These are phyloP conservation scores for Phyllopteryx taeniolatus DNA, from an alignment of 2,113 vertebrate genomes.

Conservation along the genomic window DNA sequence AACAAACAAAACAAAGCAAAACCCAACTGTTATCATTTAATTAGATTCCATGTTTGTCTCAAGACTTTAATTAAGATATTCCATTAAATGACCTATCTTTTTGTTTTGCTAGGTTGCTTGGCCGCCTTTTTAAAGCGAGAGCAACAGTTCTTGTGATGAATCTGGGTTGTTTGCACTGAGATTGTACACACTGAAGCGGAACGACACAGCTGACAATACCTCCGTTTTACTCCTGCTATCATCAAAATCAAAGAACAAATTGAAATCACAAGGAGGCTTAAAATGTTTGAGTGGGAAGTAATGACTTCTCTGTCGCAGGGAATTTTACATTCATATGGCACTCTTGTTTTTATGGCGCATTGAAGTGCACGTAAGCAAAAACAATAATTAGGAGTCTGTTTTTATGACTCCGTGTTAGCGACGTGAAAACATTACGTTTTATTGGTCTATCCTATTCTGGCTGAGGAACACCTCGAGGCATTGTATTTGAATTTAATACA, in stretches of 20 bases:
- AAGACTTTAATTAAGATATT: slow-evolving; percentile 35
- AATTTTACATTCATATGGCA: not conserved
- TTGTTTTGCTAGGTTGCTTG: slow-evolving; percentile 14
- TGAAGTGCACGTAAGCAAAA: slow-evolving; percentile 7
- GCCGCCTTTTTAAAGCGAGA: slow-evolving; percentile 6
- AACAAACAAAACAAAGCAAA: not conserved
- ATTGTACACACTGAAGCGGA: not conserved
- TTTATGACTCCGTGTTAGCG: slow-evolving; percentile 3
- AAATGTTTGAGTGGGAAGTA: slow-evolving; percentile 5
- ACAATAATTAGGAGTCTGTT: slow-evolving; percentile 3
- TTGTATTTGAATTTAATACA: not conserved
- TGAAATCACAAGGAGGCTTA: not conserved
- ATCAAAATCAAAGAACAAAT: slow-evolving; percentile 6
- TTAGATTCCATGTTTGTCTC: slow-evolving; percentile 38
- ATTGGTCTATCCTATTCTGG: not conserved
- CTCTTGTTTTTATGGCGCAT: slow-evolving; percentile 2
- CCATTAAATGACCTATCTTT: slow-evolving; percentile 8
- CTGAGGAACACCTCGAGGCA: not conserved
- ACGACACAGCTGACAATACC: not conserved
- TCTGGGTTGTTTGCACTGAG: slow-evolving; percentile 1
- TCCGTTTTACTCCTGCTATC: slow-evolving; percentile 3
- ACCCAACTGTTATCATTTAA: slow-evolving; percentile 32
- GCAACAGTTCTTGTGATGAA: slow-evolving; percentile 5
- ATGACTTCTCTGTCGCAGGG: not conserved
- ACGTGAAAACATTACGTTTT: slow-evolving; percentile 5